Percentiles rank a stretch among this genome's conserved stretches.
phyloP scores from a whole-genome alignment of 2,113 vertebrate genomes.

The Dicerorhinus sumatrensis region DNA sequence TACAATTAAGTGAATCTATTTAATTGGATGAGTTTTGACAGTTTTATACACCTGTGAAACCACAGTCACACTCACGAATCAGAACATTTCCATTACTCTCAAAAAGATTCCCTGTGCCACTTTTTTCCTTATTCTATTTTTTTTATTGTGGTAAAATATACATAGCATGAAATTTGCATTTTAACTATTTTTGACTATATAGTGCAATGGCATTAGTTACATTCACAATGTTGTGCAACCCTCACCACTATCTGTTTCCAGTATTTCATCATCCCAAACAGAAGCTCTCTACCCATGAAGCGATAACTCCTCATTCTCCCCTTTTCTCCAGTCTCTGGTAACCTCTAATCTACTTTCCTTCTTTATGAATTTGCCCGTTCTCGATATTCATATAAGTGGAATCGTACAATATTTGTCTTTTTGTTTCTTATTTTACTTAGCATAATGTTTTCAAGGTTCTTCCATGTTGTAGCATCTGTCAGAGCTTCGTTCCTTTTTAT shows the following conservation, averaged over 20 bases:
- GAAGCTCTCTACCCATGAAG: background rate
- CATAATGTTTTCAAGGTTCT: background rate
- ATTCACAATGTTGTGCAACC: background rate
- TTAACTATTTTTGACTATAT: background rate
- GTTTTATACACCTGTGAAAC: constrained; percentile 44
- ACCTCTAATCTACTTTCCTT: background rate
- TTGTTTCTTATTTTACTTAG: background rate
- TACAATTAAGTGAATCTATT: constrained; percentile 66
- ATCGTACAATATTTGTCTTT: background rate
- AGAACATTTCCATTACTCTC: background rate
- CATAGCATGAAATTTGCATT: background rate
- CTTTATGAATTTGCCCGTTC: background rate
- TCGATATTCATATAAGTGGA: background rate
- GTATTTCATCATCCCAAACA: background rate
- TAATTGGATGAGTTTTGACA: constrained; percentile 68
- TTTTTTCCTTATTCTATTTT: background rate
- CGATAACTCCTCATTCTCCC: background rate
- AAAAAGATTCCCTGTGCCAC: background rate
- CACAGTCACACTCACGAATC: background rate
- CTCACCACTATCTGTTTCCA: background rate
- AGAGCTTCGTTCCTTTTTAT: background rate
- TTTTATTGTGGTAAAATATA: background rate
- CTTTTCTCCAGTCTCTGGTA: background rate
- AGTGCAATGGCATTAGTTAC: background rate
- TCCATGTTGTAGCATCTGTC: background rate